phyloP scores from a whole-genome alignment of 35 echinoderm and acorn worm genomes.

The Apostichopus japonicus region DNA sequence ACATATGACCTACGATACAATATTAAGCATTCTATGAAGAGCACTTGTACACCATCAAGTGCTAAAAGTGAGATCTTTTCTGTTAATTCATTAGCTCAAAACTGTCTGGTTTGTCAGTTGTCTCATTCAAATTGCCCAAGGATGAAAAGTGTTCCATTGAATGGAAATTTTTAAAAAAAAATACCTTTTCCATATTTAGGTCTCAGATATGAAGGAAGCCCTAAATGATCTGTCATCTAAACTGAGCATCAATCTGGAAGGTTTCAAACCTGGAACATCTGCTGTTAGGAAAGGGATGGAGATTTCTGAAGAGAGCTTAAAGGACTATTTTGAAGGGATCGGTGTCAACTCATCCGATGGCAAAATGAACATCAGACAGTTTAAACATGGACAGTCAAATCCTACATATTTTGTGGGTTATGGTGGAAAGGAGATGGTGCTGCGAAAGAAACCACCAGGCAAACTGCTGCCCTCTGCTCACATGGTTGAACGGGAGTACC shows the following conservation, averaged over 20 bases:
- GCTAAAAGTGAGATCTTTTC: no score
- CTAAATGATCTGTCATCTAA: slow-evolving; percentile 56
- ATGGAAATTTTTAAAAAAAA: not conserved
- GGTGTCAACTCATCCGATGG: slow-evolving; percentile 65
- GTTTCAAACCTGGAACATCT: slow-evolving; percentile 74
- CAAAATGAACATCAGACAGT: slow-evolving; percentile 72
- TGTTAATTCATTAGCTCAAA: no score
- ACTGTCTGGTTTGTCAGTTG: no score
- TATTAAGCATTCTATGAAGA: no score
- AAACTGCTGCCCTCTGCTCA: slow-evolving; percentile 97
- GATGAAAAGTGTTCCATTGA: no score
- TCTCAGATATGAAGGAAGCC: slow-evolving; percentile 66
- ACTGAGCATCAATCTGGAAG: slow-evolving; percentile 66
- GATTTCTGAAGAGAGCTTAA: slow-evolving; percentile 58
- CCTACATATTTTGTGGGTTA: slow-evolving; percentile 90
- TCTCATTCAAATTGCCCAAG: no score
- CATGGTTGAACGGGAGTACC: slow-evolving; percentile 88
- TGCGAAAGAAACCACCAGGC: slow-evolving; percentile 97
- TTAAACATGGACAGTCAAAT: slow-evolving; percentile 97
- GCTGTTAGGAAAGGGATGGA: slow-evolving; percentile 86
- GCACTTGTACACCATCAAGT: no score
- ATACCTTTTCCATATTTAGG: slow-evolving; percentile 43
- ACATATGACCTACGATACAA: no score
- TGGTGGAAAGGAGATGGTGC: slow-evolving; percentile 77
- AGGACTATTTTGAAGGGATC: slow-evolving; percentile 65